Base-by-base conservation (phyloP, 2,888 invertebrate genomes). In the Diplolepis rosae region DNA sequence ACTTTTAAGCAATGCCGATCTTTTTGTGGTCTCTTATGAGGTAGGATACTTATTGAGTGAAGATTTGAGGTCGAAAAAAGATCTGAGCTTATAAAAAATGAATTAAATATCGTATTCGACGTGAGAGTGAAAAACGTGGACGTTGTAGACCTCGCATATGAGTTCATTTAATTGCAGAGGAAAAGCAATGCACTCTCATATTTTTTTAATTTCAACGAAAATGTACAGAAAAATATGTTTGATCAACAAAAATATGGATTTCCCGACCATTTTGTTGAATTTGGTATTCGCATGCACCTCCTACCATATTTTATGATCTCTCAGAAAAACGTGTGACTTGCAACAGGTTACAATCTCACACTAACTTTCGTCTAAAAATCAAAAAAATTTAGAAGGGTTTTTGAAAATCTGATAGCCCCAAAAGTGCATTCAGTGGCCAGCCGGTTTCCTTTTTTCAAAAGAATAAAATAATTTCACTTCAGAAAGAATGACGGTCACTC, bases 401-500 rank as follows among this genome's bases (percentile, higher is more conserved):
- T 6, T 9, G 42, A 69, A 67, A 73, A 11, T 2, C 11, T 0
- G 6, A 4, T 18, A 15, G 13, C 13, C 24, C 1, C 13, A 6
- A 24, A 39, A 39, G 4, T 13, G 4, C 2, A 24, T 39, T n/a
- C 11, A 1, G n/a, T 5, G 24, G n/a, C 4, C 1, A 61, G 39
- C n/a, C 6, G 2, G 13, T n/a, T n/a, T 61, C 13, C n/a, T 61
- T 61, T 39, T 13, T 11, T 22, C 6, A 18, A 3, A 61, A 61
- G 39, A 39, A n/a, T 61, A 61, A 22, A 35, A 35, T 61, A 61
- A 61, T 39, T 39, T 61, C 35, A 27, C 18, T 45, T 61, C 39
- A 54, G 79, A 82, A 82, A 74, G 74, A 71, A 73, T 69, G 51
- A 74, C 66, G 65, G 72, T 73, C 68, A 78, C 88, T 86, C 79